Percentiles rank a stretch among this genome's conserved stretches.
Conservation (phyloP, 2,888 invertebrate genomes). For the Pterobdella sp. region DNA sequence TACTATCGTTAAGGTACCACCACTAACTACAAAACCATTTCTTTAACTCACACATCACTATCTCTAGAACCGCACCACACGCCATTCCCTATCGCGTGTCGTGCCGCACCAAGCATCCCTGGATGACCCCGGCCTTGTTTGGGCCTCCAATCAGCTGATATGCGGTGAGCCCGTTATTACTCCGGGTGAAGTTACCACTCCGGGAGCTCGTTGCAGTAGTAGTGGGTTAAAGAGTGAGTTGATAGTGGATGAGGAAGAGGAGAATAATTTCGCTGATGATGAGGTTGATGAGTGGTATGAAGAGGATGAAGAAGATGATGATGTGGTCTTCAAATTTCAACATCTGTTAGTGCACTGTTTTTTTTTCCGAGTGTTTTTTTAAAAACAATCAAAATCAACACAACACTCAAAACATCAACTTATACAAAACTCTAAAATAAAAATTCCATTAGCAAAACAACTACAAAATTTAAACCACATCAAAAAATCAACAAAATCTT, state of each 20-base stretch:
- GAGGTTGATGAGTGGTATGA: neutral
- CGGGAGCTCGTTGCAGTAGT: neutral
- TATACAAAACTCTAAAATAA: no score
- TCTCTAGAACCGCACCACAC: neutral
- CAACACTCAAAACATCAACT: no score
- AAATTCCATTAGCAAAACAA: no score
- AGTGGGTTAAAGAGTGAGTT: neutral
- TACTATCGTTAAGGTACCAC: no score
- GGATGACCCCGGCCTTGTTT: constrained; percentile 15
- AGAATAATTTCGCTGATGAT: constrained; percentile 7
- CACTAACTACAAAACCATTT: neutral
- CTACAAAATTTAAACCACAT: no score
- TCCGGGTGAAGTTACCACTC: constrained; percentile 4
- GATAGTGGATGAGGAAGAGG: neutral
- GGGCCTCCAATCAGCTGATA: constrained; percentile 4
- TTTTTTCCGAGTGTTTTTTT: no score
- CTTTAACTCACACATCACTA: neutral
- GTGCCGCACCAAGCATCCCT: constrained; percentile 10
- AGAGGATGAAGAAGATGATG: constrained; percentile 11
- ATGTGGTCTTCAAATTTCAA: no score
- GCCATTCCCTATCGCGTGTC: neutral
- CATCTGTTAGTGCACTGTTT: no score
- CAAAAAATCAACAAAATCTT: no score
- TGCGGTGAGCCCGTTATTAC: constrained; percentile 14
- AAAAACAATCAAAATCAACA: no score